Conservation (phyloP, 64 coral and sea anemone species). For the Astreopora myriophthalma region DNA sequence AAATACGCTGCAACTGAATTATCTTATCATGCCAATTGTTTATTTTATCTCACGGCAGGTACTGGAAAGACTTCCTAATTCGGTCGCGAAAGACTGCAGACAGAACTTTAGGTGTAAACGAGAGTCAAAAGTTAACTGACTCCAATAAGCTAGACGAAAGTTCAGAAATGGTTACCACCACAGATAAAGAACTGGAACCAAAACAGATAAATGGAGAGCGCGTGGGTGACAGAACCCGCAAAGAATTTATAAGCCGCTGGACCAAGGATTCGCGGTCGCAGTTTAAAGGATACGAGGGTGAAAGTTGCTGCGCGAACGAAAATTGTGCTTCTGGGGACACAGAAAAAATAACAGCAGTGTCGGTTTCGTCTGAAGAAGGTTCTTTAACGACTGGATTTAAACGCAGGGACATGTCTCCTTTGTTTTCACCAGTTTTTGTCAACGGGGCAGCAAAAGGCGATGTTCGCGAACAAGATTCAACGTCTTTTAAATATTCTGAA, state of each 20-base stretch:
- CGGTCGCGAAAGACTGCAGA: background rate
- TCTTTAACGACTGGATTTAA: background rate
- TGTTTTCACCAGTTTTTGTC: background rate
- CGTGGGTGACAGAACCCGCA: background rate
- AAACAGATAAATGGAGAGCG: background rate
- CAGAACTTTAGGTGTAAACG: background rate
- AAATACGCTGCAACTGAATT: no score
- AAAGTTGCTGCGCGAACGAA: background rate
- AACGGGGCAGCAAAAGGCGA: background rate
- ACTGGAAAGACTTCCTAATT: slow-evolving; percentile 20
- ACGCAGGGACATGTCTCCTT: background rate
- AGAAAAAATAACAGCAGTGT: background rate
- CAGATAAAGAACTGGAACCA: background rate
- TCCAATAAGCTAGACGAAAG: background rate
- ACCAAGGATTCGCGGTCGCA: background rate
- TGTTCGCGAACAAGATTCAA: background rate
- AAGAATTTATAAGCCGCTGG: slow-evolving; percentile 11
- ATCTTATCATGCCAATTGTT: no score
- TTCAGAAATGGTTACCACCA: background rate
- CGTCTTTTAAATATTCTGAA: background rate
- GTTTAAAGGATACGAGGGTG: background rate
- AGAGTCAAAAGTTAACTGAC: background rate
- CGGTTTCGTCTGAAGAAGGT: background rate
- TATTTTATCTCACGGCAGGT: background rate
- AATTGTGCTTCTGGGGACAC: background rate